A percentile compares a stretch with the other conserved stretches of the same genome.
These are phyloP conservation scores for Polietes domitor DNA, from an alignment of 2,888 invertebrate genomes.

Conservation along the genomic window DNA sequence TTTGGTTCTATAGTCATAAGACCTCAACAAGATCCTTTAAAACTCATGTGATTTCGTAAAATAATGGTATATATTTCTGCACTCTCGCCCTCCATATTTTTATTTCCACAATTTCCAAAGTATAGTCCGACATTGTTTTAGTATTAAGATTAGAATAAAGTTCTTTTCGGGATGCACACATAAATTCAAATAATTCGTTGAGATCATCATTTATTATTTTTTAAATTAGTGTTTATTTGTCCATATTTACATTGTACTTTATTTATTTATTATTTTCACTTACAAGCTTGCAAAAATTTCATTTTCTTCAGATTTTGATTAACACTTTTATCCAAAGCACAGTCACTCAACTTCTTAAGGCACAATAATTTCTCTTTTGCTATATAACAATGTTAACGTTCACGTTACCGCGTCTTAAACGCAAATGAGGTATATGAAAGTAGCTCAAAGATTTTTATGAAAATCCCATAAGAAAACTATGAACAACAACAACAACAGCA, in stretches of 20 bases:
- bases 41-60: no score
- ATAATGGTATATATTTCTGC: no score
- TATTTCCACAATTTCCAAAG: no score
- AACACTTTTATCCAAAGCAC: constrained; percentile 45
- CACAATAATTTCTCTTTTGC: background rate
- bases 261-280: constrained; percentile 53
- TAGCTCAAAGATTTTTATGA: constrained; percentile 79
- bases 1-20: no score
- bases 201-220: background rate
- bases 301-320: constrained; percentile 51
- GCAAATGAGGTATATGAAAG: constrained; percentile 78
- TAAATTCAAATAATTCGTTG: no score
- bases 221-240: background rate
- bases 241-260: background rate
- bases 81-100: no score
- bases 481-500: constrained; percentile 1
- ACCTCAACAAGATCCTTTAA: no score
- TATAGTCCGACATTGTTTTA: no score
- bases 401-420: constrained; percentile 72
- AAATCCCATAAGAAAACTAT: constrained; percentile 55
- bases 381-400: constrained; percentile 56
- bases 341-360: background rate
- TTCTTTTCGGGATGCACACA: no score
- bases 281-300: constrained; percentile 67
- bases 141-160: no score